A percentile compares a stretch with the other conserved stretches of the same genome.
phyloP scores from a whole-genome alignment of 37 sponge, comb jelly and placozoan species.

The Halichondria panicea region DNA sequence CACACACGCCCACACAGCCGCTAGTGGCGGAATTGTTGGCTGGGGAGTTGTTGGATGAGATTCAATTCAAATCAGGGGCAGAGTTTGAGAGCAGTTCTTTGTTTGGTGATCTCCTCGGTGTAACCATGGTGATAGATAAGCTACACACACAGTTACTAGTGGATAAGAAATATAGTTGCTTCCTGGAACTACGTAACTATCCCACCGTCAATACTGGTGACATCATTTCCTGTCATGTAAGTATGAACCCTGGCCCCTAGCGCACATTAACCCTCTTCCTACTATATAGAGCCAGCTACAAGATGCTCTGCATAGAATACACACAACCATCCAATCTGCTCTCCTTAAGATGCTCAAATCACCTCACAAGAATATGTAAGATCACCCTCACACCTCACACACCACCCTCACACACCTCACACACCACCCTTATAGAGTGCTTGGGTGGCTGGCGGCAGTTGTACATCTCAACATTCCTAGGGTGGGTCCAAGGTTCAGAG shows the following conservation, averaged over 20 bases:
- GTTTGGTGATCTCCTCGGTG: constrained; percentile 30
- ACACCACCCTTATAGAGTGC: constrained; percentile 27
- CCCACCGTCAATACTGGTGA: constrained; percentile 23
- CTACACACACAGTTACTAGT: constrained; percentile 1
- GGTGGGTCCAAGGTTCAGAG: constrained; percentile 59
- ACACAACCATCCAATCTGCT: constrained; percentile 21
- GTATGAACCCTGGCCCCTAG: background rate
- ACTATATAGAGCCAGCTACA: constrained; percentile 33
- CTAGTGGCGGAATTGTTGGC: constrained; percentile 33
- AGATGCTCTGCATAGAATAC: constrained; percentile 51
- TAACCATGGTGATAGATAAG: constrained; percentile 18
- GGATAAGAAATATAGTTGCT: constrained; percentile 41
- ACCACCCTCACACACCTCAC: background rate
- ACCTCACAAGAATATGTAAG: constrained; percentile 30
- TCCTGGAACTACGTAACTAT: constrained; percentile 38
- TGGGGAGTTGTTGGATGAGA: constrained; percentile 29
- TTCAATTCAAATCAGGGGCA: constrained; percentile 25
- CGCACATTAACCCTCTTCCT: background rate
- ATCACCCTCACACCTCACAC: background rate
- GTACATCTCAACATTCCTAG: constrained; percentile 65
- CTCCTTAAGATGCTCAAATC: constrained; percentile 52
- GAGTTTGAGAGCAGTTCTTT: constrained; percentile 37
- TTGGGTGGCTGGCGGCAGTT: constrained; percentile 78
- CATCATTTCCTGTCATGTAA: constrained; percentile 31
- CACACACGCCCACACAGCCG: constrained; percentile 22